Evolutionary conservation across 2,888 invertebrate genomes (phyloP).

Genomic region (Acanthoscelides obtectus): DNA sequence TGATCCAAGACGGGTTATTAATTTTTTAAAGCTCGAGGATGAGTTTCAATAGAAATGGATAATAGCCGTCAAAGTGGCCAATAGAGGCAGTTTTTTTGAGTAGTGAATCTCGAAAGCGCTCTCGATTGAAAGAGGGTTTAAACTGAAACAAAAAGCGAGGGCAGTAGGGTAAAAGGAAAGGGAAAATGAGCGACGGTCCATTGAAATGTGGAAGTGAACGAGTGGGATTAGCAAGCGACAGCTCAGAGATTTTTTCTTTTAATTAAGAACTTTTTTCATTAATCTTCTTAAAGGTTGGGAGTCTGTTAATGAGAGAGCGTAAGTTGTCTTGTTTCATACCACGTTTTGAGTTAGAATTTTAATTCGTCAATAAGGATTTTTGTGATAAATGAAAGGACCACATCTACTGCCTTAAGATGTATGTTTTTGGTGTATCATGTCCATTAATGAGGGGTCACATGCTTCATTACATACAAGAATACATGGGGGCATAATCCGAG

Average conservation of each 20-base stretch:
- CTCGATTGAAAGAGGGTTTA: background rate
- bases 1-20: too few species aligned
- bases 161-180: background rate
- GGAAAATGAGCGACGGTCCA: background rate
- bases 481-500: too few species aligned
- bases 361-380: too few species aligned
- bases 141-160: background rate
- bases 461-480: too few species aligned
- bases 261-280: background rate
- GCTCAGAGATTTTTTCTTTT: background rate
- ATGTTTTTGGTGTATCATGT: too few species aligned
- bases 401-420: too few species aligned
- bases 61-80: background rate
- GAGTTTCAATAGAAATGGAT: background rate
- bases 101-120: background rate
- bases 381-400: too few species aligned
- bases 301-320: background rate
- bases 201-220: background rate
- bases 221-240: background rate
- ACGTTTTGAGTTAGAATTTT: too few species aligned
- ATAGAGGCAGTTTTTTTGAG: background rate
- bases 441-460: too few species aligned
- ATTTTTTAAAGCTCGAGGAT: background rate
- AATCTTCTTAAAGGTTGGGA: background rate
- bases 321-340: background rate